Evolutionary conservation across 2,888 invertebrate species (phyloP).

Genomic region (Cremastinae sp.): DNA sequence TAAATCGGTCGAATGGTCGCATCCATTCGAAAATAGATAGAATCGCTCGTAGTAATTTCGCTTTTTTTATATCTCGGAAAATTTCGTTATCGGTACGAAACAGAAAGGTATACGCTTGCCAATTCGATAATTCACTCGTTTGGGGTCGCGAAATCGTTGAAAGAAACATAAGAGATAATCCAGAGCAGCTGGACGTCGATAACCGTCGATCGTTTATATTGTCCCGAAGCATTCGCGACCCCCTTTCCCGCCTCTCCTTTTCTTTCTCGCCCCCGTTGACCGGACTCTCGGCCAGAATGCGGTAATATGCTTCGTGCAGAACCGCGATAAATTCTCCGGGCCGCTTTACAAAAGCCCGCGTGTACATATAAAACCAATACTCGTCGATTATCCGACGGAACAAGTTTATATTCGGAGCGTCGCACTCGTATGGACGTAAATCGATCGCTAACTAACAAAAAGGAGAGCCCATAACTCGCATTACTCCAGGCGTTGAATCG

Average conservation of each 20-base stretch:
- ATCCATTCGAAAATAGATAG: too few relatives aligned
- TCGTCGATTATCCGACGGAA: constrained; percentile 48
- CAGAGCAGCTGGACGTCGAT: constrained; percentile 57
- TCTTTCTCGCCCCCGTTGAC: not conserved
- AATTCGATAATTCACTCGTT: constrained; percentile 48
- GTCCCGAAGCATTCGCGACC: constrained; percentile 8
- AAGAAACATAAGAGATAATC: constrained; percentile 59
- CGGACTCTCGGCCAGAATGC: constrained; percentile 16
- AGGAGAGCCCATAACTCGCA: constrained; percentile 11
- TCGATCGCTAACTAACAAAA: not conserved
- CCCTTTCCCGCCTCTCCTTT: not conserved
- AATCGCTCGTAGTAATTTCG: not conserved
- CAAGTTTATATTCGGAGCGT: constrained; percentile 52
- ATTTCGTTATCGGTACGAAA: constrained; percentile 25
- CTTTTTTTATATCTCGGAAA: constrained; percentile 10
- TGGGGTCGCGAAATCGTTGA: constrained; percentile 30
- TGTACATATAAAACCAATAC: constrained; percentile 25
- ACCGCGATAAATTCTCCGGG: constrained; percentile 50
- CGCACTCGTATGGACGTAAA: constrained; percentile 22
- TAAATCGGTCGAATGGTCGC: too few relatives aligned
- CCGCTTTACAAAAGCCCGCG: constrained; percentile 19
- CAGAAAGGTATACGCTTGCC: constrained; percentile 21
- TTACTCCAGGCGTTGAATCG: constrained; percentile 7
- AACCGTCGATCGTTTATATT: constrained; percentile 58
- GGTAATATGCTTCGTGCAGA: constrained; percentile 50